Conservation (phyloP, 2,797 vertebrate species). For the Crossoptilon crossoptilon region DNA sequence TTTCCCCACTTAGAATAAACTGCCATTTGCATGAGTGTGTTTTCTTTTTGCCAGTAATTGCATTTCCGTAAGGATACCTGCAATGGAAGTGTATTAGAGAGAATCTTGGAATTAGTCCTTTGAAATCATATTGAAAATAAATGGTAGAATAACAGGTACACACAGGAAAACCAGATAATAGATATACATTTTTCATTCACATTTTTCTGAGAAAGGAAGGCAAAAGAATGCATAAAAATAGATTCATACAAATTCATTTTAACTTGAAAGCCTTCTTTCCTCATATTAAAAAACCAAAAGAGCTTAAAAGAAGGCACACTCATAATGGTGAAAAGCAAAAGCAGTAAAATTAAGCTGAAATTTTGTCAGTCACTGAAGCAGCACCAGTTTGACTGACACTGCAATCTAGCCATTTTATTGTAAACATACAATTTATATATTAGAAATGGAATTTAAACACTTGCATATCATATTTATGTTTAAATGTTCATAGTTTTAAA, state of each 20-base stretch:
- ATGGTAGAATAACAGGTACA: background rate
- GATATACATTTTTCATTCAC: background rate
- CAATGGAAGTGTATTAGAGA: background rate
- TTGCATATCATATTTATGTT: background rate
- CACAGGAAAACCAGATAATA: background rate
- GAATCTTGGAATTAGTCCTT: background rate
- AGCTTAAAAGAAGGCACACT: background rate
- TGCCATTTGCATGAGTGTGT: background rate
- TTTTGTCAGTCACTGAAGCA: background rate
- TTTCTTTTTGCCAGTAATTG: background rate
- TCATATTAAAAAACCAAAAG: background rate
- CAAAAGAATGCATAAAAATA: background rate
- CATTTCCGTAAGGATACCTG: background rate
- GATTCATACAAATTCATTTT: background rate
- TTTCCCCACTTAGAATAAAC: slow-evolving; percentile 6
- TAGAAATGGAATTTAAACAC: background rate
- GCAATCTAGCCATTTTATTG: background rate
- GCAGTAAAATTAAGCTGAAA: background rate
- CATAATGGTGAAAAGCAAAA: background rate
- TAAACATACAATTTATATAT: background rate
- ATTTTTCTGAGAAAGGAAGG: background rate
- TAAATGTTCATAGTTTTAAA: background rate
- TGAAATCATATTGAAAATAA: background rate
- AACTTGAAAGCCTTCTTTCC: background rate
- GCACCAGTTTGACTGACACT: background rate